Evolutionary conservation across 2,888 invertebrate genomes (phyloP), one percentile per base, ranked within the genome.

Genomic region (Tachystola acroxantha): DNA sequence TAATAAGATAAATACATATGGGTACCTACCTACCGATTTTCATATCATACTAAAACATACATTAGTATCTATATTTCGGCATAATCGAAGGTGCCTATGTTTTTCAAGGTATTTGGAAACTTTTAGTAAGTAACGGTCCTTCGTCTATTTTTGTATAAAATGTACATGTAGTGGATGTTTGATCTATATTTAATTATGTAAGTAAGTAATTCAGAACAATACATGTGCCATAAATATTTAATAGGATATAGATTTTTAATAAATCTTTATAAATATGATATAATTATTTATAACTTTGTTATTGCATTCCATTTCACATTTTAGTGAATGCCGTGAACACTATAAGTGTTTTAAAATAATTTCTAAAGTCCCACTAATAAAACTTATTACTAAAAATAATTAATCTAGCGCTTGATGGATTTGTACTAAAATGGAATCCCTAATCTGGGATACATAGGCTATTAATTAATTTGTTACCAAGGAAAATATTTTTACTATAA

Each of bases 141-240:
- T 16, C 16, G 10, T 26, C 57, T 77, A 78, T 76, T 78, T 77
- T 79, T 76, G 61, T 78, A 78, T 70, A 58, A n/a, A 47, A 64
- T 69, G 67, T 75, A 70, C 49, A 3, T 24, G n/a, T 24, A 46
- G 40, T 48, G 35, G 34, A 40, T 48, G 51, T 56, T 42, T 45
- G 46, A 36, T 37, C 41, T 45, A 22, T 51, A 34, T 49, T 42
- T 42, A 41, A 37, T 27, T 20, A 37, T 25, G 38, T 35, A 30
- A 25, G n/a, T n/a, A n/a, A n/a, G n/a, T n/a, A 10, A 12, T 28
- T 28, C 12, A 1, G 6, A 12, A 12, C 10, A 28, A 13, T 10
- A 27, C 10, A 25, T 28, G 13, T 28, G 28, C 28, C 28, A 28
- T 28, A n/a, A 2, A 24, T 9, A 7, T n/a, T n/a, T n/a, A n/a